Evolutionary conservation across 2,113 vertebrate genomes (phyloP).

Genomic region (Notiomystis cincta): DNA sequence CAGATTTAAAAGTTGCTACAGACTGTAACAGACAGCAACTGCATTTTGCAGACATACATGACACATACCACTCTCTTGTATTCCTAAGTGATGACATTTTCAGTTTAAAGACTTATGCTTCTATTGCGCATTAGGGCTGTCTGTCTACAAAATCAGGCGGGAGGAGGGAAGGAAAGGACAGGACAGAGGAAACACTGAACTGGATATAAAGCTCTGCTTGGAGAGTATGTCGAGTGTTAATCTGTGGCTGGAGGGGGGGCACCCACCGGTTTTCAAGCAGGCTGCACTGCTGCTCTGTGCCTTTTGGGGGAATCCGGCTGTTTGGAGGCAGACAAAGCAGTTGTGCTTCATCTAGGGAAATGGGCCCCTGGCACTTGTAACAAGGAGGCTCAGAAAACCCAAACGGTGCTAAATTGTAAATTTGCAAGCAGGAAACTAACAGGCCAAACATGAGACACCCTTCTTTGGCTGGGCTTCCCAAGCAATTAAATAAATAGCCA

Average conservation of each 20-base stretch:
- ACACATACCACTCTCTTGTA: constrained; percentile 83
- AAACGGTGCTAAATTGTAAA: constrained; percentile 74
- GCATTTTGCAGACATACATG: constrained; percentile 88
- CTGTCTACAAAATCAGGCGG: constrained; percentile 69
- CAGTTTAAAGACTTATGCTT: constrained; percentile 88
- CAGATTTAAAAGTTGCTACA: constrained; percentile 99
- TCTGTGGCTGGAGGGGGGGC: constrained; percentile 75
- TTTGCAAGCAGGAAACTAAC: constrained; percentile 74
- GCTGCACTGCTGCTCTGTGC: constrained; percentile 65
- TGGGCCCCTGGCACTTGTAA: constrained; percentile 59
- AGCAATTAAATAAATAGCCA: constrained; percentile 75
- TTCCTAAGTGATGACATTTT: constrained; percentile 95
- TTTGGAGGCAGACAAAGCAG: constrained; percentile 26
- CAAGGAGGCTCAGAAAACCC: constrained; percentile 67
- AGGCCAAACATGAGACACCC: constrained; percentile 46
- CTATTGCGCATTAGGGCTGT: constrained; percentile 76
- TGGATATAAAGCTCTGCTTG: constrained; percentile 79
- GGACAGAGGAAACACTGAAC: constrained; percentile 74
- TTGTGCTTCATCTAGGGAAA: constrained; percentile 63
- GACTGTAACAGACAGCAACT: constrained; percentile 89
- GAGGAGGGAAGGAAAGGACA: constrained; percentile 56
- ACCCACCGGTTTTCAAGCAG: constrained; percentile 66
- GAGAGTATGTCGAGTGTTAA: constrained; percentile 85
- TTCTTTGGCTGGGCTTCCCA: constrained; percentile 65
- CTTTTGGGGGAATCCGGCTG: constrained; percentile 54